These are phyloP conservation scores for Ceratina japonica DNA, from an alignment of 1,140 invertebrate species.

Conservation along the genomic window DNA sequence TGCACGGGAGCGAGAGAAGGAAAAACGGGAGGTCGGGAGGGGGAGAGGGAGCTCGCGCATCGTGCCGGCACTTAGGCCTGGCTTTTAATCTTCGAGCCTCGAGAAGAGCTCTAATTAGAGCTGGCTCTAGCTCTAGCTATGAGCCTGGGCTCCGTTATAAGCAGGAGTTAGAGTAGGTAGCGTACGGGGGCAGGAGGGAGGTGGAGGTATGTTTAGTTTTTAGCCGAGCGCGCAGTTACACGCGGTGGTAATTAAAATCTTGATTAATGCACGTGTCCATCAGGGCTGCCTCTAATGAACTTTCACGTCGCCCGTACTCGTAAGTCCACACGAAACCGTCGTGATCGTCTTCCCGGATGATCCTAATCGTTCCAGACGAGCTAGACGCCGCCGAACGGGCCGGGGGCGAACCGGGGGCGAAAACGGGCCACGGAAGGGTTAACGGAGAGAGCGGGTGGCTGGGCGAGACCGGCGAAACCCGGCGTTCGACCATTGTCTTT, in stretches of 20 bases:
- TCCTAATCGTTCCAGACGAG: constrained; percentile 46
- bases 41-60: constrained; percentile 57
- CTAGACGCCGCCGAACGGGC: neutral
- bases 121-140: constrained; percentile 67
- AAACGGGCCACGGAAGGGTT: neutral
- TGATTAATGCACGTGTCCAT: constrained; percentile 78
- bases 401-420: neutral
- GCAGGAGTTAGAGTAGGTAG: constrained; percentile 66
- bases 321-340: constrained; percentile 66
- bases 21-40: neutral
- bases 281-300: constrained; percentile 69
- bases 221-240: constrained; percentile 72
- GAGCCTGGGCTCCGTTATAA: constrained; percentile 65
- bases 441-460: neutral
- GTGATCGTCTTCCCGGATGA: constrained; percentile 57
- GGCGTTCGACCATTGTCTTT: constrained; percentile 19
- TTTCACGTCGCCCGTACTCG: constrained; percentile 64
- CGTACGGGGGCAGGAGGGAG: constrained; percentile 39
- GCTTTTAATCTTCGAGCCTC: constrained; percentile 76
- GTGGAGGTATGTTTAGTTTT: constrained; percentile 74
- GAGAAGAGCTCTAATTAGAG: constrained; percentile 76
- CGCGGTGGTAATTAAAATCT: constrained; percentile 78
- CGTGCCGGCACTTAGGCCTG: constrained; percentile 72
- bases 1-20: constrained; percentile 25
- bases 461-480: neutral